phyloP scores from a whole-genome alignment of 2,113 vertebrate species.

The Rhegmatorhina hoffmannsi region DNA sequence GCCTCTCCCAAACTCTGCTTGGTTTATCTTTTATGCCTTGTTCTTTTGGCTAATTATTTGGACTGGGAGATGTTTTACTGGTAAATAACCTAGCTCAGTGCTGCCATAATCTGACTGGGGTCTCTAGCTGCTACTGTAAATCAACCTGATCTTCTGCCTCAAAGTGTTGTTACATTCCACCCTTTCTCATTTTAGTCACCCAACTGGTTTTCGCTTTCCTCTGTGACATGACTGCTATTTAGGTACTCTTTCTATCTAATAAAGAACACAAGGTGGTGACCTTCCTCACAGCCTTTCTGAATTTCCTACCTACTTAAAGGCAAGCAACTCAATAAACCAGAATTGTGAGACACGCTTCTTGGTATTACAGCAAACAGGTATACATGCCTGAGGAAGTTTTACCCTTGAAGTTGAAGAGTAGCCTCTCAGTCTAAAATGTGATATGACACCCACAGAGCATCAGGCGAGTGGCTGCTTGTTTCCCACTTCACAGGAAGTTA shows the following conservation, averaged over 20 bases:
- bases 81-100: background rate
- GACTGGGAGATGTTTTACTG: background rate
- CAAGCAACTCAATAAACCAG: background rate
- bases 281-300: background rate
- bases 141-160: background rate
- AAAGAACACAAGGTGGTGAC: background rate
- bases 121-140: background rate
- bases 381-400: background rate
- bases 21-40: background rate
- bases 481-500: background rate
- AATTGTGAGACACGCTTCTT: background rate
- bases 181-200: background rate
- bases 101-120: background rate
- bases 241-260: background rate
- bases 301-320: background rate
- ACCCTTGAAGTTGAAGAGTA: background rate
- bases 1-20: background rate
- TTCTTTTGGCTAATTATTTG: background rate
- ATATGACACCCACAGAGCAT: background rate
- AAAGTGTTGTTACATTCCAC: background rate
- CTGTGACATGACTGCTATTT: background rate
- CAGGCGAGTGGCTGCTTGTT: background rate
- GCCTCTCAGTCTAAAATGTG: background rate
- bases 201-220: background rate
- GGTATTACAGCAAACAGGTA: background rate